Conservation (phyloP, 2,888 invertebrate genomes). For the Fissipunctia ypsillon region DNA sequence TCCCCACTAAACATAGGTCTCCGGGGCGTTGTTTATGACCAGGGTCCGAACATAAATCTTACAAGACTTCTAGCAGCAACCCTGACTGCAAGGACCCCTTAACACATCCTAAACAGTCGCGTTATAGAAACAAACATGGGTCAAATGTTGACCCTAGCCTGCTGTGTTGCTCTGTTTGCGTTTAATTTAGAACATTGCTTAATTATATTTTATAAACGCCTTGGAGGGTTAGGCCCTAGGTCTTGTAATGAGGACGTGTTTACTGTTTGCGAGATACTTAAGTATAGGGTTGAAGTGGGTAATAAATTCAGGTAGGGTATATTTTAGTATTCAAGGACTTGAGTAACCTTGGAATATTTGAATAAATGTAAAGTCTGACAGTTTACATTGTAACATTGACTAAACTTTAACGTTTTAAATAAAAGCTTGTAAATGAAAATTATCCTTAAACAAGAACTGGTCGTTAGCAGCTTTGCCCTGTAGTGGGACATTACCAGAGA, state of each 20-base stretch:
- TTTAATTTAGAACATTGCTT: constrained; percentile 67
- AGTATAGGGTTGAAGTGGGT: constrained; percentile 9
- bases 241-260: constrained; percentile 20
- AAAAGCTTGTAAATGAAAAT: not conserved
- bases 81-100: constrained; percentile 75
- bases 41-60: constrained; percentile 85
- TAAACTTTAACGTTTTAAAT: too few relatives aligned
- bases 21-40: constrained; percentile 83
- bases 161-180: constrained; percentile 48
- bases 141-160: constrained; percentile 68
- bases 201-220: constrained; percentile 58
- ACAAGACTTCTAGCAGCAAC: constrained; percentile 73
- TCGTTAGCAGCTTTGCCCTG: too few relatives aligned
- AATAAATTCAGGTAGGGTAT: constrained; percentile 24
- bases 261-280: constrained; percentile 14
- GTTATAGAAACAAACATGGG: constrained; percentile 36
- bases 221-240: not conserved
- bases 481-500: too few relatives aligned
- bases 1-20: constrained; percentile 64
- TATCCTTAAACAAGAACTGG: too few relatives aligned
- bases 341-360: not conserved
- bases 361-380: not conserved
- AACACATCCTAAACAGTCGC: constrained; percentile 79
- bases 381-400: not conserved
- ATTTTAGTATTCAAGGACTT: constrained; percentile 18